Base-by-base conservation (phyloP, 2,888 invertebrate species). In the Calameuta pallipes region DNA sequence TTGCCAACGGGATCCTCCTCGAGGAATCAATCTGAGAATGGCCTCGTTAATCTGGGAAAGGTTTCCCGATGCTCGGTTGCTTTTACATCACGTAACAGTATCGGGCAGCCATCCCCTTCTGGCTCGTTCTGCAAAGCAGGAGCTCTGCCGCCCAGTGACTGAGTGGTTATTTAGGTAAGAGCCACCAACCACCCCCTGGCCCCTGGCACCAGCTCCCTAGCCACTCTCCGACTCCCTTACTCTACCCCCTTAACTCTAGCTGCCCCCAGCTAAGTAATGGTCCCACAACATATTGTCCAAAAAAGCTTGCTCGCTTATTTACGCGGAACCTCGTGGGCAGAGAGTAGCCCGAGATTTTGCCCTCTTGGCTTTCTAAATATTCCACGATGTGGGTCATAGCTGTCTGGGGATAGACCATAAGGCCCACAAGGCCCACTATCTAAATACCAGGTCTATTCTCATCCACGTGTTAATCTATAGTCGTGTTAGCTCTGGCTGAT, bases 121-220 rank as follows among this genome's bases (percentile, higher is more conserved):
- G 31, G 33, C 71, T 71, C 71, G 71, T 71, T 12, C 71, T 71
- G 33, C 71, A 77, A 75, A 80, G 80, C 77, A 79, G 83, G 81
- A 81, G 87, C 85, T 85, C 86, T 87, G 87, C 87, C 88, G 87
- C 86, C 88, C 88, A 91, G 91, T 91, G 91, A 91, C 91, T 91
- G 91, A 91, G 91, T 91, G 91, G 91, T 91, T 91, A 91, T 91
- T 91, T 91, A 90, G 91, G 90, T 91, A 91, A 91, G 91, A 91
- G 91, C 91, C 85, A 85, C 86, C 87, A 82, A 33, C 33, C 4
- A 3, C 33, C 33, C 33, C 4, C 33, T 4, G 0, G 77, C 80
- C 71, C 75, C 74, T 37, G 37, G 76, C 69, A 80, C 74, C 78
- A 70, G 37, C 68, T 74, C 56, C 41, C 75, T 9, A 33, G 36